Base-by-base conservation (phyloP, 2,797 vertebrate species). In the Pangasius djambal region DNA sequence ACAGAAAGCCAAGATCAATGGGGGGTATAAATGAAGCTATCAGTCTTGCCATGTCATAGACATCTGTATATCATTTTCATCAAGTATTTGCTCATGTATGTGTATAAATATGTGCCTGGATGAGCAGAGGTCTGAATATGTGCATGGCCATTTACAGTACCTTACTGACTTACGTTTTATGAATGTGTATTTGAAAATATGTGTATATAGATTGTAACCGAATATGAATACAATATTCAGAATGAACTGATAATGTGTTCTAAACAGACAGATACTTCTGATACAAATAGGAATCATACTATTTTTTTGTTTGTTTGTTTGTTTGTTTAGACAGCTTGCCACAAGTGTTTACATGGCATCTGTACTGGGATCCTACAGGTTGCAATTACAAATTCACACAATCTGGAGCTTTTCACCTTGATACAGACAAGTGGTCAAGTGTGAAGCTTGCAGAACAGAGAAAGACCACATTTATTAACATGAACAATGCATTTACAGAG, bases 1-100 rank as follows among this genome's bases (percentile, higher is more conserved):
- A 84, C 37, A 44, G 72, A 81, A 57, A 87, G 57, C 78, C 44
- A 86, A 85, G 89, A 92, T 92, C 88, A 88, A 92, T 90, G n/a
- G 52, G 69, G 12, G n/a, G 34, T 82, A 34, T 67, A 74, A 88
- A 88, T 83, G 22, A 84, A 88, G 86, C 40, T 75, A 86, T 81
- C 87, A 59, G 83, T 87, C 63, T 89, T 88, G 16, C 84, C 86
- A 75, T 90, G 86, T 92, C 78, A 85, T 81, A 87, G 13, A n/a
- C 61, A 67, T 48, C 52, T 81, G 63, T 50, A n/a, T 31, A 61
- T 44, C 10, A 70, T 70, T 12, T 70, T 48, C 55, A 31, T 59
- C 70, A 55, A 40, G 16, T 81, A 57, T 48, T 25, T 72, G 52
- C 70, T 52, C 18, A 16, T 34, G 44, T 69, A 40, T 78, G 8